Evolutionary conservation across 2,113 vertebrate species (phyloP).

Genomic region (Harpagus bidentatus): DNA sequence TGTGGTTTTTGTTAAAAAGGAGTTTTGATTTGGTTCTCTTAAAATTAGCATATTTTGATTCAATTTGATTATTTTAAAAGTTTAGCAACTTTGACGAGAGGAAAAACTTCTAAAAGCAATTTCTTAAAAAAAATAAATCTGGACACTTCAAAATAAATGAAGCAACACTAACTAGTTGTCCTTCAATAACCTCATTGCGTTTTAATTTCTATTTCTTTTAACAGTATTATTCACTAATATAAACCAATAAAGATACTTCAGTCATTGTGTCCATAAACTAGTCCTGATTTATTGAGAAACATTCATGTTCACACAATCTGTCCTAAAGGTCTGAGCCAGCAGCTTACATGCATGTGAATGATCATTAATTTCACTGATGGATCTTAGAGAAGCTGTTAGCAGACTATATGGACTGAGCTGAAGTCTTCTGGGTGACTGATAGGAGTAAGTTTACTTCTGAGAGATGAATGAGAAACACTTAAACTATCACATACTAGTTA

Average conservation of each 20-base stretch:
- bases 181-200: neutral
- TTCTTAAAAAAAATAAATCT: neutral
- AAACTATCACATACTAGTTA: neutral
- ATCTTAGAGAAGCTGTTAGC: neutral
- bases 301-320: neutral
- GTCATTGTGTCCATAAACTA: neutral
- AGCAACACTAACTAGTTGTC: neutral
- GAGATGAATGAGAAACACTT: neutral
- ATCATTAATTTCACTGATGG: neutral
- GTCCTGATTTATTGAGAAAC: neutral
- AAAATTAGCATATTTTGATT: neutral
- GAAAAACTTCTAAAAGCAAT: neutral
- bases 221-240: neutral
- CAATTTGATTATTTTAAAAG: neutral
- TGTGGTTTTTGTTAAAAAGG: conserved; percentile 15
- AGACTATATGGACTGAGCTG: neutral
- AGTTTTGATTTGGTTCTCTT: neutral
- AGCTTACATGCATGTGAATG: neutral
- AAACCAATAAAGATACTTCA: neutral
- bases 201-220: neutral
- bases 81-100: neutral
- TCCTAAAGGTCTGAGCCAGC: neutral
- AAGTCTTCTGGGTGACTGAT: neutral
- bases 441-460: neutral
- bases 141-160: neutral